A percentile compares a stretch with the other conserved stretches of the same genome.
Conservation (phyloP, 2,797 vertebrate species). For the Columba guinea region DNA sequence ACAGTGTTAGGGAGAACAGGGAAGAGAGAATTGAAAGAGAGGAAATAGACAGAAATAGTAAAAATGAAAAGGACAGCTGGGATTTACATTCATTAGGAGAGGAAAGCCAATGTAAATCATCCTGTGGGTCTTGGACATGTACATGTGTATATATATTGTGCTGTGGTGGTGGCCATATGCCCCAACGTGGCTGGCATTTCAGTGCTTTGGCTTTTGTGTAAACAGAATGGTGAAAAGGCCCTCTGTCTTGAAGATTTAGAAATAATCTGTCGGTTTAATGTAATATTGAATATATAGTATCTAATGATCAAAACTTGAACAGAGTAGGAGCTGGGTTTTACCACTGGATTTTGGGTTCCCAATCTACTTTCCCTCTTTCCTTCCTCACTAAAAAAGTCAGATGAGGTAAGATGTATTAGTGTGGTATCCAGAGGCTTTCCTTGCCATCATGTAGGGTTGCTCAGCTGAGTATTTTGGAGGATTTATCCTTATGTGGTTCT, state of each 20-base stretch:
- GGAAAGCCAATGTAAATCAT: not conserved
- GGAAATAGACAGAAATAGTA: not conserved
- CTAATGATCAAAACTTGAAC: not conserved
- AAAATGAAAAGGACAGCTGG: not conserved
- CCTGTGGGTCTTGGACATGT: not conserved
- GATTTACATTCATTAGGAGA: not conserved
- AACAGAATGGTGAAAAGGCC: not conserved
- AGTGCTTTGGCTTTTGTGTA: not conserved
- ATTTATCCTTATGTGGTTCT: not conserved
- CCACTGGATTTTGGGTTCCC: not conserved
- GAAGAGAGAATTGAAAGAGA: not conserved
- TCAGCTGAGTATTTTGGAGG: not conserved
- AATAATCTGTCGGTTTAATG: not conserved
- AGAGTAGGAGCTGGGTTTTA: not conserved
- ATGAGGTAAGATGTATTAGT: not conserved
- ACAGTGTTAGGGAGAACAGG: not conserved
- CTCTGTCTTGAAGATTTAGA: not conserved
- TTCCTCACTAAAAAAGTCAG: not conserved
- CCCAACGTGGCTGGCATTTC: not conserved
- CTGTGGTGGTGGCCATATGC: not conserved
- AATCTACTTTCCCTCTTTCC: not conserved
- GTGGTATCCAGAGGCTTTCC: not conserved
- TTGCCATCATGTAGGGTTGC: rapidly evolving
- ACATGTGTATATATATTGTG: not conserved
- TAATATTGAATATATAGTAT: not conserved